Conservation (phyloP, 2,888 invertebrate genomes). For the Oegoconia quadripuncta region DNA sequence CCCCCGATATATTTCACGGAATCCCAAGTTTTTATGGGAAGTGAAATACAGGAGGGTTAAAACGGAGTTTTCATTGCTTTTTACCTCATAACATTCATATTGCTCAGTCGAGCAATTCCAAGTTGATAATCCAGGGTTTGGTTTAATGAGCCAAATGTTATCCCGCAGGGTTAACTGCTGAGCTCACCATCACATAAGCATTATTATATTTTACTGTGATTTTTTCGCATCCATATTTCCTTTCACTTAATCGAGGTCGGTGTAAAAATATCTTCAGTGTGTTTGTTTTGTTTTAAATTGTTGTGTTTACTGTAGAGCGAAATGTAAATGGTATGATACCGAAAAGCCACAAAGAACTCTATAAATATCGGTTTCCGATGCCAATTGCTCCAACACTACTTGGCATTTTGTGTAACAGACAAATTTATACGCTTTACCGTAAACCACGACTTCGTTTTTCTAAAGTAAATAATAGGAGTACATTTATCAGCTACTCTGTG, state of each 20-base stretch:
- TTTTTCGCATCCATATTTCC: slow-evolving; percentile 42
- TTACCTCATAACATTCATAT: slow-evolving; percentile 68
- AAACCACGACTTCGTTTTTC: too few relatives aligned
- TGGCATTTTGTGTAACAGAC: too few relatives aligned
- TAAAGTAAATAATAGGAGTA: too few relatives aligned
- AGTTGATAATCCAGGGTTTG: slow-evolving; percentile 68
- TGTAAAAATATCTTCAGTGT: too few relatives aligned
- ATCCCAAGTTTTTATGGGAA: slow-evolving; percentile 68
- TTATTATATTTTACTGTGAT: slow-evolving; percentile 36
- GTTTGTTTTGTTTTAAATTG: too few relatives aligned
- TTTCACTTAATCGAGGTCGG: slow-evolving; percentile 9
- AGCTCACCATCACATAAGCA: slow-evolving; percentile 24
- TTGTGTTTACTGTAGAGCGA: too few relatives aligned
- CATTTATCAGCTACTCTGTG: too few relatives aligned
- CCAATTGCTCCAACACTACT: too few relatives aligned
- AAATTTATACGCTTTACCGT: too few relatives aligned
- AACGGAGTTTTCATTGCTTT: slow-evolving; percentile 70
- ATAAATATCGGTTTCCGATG: too few relatives aligned
- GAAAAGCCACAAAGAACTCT: too few relatives aligned
- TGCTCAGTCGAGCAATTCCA: slow-evolving; percentile 62
- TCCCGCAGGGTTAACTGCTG: slow-evolving; percentile 53
- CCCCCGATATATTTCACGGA: slow-evolving; percentile 64
- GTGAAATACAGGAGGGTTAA: slow-evolving; percentile 64
- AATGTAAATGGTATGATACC: too few relatives aligned
- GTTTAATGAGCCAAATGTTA: slow-evolving; percentile 63